Evolutionary conservation across 2,113 vertebrate species (phyloP).

Genomic region (Ctenomys sociabilis): DNA sequence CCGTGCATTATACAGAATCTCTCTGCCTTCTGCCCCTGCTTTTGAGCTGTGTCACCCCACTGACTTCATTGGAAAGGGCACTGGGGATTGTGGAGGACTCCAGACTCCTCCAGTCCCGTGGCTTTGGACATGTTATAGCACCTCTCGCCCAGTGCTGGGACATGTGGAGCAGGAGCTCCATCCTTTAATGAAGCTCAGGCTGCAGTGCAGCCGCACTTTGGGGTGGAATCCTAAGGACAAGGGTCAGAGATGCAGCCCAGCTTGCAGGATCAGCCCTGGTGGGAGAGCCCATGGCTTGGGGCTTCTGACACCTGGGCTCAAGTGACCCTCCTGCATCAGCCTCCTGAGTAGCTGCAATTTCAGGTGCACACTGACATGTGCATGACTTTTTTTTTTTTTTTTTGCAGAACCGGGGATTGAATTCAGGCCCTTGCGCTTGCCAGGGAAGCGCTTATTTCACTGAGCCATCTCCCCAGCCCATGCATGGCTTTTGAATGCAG

Average conservation of each 20-base stretch:
- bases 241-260: not conserved
- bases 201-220: not conserved
- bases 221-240: not conserved
- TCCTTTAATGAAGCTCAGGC: not conserved
- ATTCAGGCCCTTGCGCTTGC: no score
- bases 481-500: not conserved
- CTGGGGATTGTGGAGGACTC: not conserved
- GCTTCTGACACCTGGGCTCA: not conserved
- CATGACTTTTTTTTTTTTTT: not conserved
- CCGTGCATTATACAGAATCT: not conserved
- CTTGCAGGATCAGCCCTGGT: not conserved
- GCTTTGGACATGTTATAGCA: no score
- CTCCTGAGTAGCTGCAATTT: not conserved
- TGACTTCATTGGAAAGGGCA: not conserved
- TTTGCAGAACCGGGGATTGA: no score
- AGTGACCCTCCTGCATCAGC: not conserved
- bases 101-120: not conserved
- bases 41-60: not conserved
- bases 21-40: not conserved
- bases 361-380: not conserved
- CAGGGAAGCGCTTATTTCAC: no score
- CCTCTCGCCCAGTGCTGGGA: not conserved
- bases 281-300: not conserved
- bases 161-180: no score
- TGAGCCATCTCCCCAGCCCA: no score